Base-by-base conservation (phyloP, 2,888 invertebrate species). In the Colostygia pectinataria region DNA sequence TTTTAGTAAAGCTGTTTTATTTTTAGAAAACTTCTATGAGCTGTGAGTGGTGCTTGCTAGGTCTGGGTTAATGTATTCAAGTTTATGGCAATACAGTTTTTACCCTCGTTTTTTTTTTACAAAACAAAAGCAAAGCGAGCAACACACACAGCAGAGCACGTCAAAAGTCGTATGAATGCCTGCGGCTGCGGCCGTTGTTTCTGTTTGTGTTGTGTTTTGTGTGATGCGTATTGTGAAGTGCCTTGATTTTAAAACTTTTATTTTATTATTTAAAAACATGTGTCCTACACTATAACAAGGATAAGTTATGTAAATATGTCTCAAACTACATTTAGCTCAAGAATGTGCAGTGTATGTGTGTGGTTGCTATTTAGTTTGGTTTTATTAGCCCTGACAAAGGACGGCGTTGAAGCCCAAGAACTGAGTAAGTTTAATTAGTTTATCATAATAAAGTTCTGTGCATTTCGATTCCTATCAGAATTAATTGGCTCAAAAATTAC, bases 351-450 rank as follows among this genome's bases (percentile, higher is more conserved):
- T 77, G 71, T 69, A 66, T 73, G 71, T 81, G 80, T 74, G 70
- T 69, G 66, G 74, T 40, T 80, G 77, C 66, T 73, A 77, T 65
- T 74, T 80, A 77, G 83, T 78, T 77, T 79, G 67, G 68, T 84
- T 79, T 69, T 84, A 70, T 69, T 82, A 70, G 71, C 74, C 56
- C 69, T 80, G 74, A 84, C 84, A 83, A 83, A 84, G 83, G 77
- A 79, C 66, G 70, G 68, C 55, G 78, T 73, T 49, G 73, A 70
- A 68, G 80, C 86, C 57, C 77, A 75, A 65, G 68, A 77, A 68
- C 61, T 79, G 61, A 79, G 88, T 88, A 79, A 87, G 88, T 49
- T 28, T 24, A 18, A n/a, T 15, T 18, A 33, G 20, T 33, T 33
- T 33, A 33, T 10, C 14, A n/a, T 25, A 9, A 25, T n/a, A 25